phyloP scores from a whole-genome alignment of 2,113 vertebrate genomes.

The Gavialis gangeticus region DNA sequence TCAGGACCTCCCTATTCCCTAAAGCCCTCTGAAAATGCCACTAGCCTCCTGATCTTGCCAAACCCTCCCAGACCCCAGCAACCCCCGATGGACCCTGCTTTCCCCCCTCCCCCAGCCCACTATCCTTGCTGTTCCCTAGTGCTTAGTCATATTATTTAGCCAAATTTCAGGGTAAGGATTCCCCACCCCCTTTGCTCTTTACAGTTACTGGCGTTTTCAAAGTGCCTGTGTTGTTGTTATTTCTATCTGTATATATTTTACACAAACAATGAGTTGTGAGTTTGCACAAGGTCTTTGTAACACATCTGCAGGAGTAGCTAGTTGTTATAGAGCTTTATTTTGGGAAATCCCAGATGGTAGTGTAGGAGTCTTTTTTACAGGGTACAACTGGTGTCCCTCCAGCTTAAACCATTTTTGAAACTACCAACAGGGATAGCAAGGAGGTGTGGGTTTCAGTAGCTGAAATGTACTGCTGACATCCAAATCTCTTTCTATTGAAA shows the following conservation, averaged over 20 bases:
- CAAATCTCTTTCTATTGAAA: background rate
- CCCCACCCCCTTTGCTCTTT: background rate
- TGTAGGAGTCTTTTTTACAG: background rate
- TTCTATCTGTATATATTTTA: background rate
- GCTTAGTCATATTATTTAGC: background rate
- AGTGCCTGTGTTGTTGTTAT: background rate
- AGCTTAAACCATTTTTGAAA: background rate
- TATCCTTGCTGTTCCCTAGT: background rate
- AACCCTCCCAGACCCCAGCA: no score
- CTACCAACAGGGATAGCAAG: background rate
- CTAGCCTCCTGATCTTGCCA: no score
- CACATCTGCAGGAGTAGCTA: background rate
- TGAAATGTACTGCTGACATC: background rate
- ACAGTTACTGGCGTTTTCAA: background rate
- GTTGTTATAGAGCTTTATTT: background rate
- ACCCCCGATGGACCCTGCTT: no score
- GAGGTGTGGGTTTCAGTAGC: background rate
- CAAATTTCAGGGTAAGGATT: background rate
- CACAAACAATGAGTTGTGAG: background rate
- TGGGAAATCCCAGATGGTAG: background rate
- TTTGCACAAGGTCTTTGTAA: background rate
- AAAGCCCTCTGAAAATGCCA: no score
- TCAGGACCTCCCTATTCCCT: no score
- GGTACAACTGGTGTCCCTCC: background rate
- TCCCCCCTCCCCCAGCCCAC: background rate